Conservation (phyloP, 2,797 vertebrate species). For the Chloroceryle amazona region DNA sequence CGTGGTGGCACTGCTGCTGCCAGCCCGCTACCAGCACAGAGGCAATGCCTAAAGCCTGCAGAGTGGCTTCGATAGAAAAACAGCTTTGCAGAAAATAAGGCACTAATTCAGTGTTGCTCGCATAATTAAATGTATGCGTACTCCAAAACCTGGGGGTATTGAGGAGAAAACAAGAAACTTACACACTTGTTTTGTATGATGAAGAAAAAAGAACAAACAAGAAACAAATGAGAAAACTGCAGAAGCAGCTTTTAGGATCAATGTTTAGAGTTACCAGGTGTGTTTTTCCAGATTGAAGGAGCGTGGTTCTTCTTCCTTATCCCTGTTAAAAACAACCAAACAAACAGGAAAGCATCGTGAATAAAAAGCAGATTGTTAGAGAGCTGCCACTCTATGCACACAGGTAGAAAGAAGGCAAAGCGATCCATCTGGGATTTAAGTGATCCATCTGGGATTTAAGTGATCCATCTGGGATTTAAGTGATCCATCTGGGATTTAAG, state of each 20-base stretch:
- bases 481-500: neutral
- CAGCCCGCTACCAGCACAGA: neutral
- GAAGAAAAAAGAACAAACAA: slow-evolving; percentile 34
- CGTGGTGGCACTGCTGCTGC: neutral
- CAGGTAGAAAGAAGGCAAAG: neutral
- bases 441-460: rapidly evolving
- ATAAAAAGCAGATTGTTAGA: neutral
- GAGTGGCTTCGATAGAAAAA: slow-evolving; percentile 41
- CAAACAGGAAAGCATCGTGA: slow-evolving; percentile 40
- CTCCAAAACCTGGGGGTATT: slow-evolving; percentile 34
- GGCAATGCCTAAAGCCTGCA: neutral
- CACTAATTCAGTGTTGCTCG: slow-evolving; percentile 28
- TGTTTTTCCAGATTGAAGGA: slow-evolving; percentile 56
- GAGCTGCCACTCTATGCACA: rapidly evolving
- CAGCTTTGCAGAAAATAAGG: slow-evolving; percentile 7
- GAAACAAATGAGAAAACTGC: slow-evolving; percentile 50
- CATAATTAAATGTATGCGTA: slow-evolving; percentile 64
- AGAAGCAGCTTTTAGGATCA: slow-evolving; percentile 68
- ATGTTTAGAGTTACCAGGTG: slow-evolving; percentile 42
- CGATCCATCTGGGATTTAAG: rapidly evolving
- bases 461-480: rapidly evolving
- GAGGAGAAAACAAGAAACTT: slow-evolving; percentile 71
- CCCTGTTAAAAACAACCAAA: slow-evolving; percentile 55
- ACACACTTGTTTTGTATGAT: slow-evolving; percentile 70
- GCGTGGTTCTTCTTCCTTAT: slow-evolving; percentile 61